A percentile compares a stretch with the other conserved stretches of the same genome.
Conservation (phyloP, 1,140 invertebrate genomes). For the Steinernema feltiae region DNA sequence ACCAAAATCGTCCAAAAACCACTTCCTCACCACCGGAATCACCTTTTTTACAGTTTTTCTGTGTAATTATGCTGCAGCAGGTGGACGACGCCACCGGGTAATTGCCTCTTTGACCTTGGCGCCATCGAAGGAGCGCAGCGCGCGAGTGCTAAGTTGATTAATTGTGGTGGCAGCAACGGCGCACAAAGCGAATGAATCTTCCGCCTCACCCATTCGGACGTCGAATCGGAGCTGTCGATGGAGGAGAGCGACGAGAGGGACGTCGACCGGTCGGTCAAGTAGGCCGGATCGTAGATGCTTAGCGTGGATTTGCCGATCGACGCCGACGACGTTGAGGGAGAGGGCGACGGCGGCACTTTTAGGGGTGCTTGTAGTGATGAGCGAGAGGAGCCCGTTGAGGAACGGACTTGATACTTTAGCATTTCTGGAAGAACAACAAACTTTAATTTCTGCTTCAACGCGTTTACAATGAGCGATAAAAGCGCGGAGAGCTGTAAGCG, state of each 20-base stretch:
- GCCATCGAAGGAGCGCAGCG: neutral
- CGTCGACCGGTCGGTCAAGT: neutral
- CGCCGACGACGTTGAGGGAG: neutral
- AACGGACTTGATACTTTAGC: constrained; percentile 6
- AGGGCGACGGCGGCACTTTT: neutral
- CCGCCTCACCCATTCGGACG: neutral
- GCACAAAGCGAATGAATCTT: neutral
- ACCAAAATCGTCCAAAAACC: too few species aligned
- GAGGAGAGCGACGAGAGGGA: constrained; percentile 3
- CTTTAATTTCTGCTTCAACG: neutral
- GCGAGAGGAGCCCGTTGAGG: neutral
- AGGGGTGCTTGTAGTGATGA: neutral
- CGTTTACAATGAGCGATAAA: neutral
- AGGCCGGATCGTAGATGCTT: constrained; percentile 3
- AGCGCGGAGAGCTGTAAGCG: neutral
- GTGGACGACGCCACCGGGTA: neutral
- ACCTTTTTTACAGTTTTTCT: neutral
- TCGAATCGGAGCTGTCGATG: constrained; percentile 4
- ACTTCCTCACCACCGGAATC: neutral
- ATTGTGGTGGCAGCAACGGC: neutral
- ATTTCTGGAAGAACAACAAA: neutral
- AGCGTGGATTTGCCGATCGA: neutral
- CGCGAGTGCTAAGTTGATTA: constrained; percentile 8
- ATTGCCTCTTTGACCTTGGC: constrained; percentile 3
- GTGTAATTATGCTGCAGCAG: constrained; percentile 10